Conservation (phyloP, 1,140 invertebrate species). For the Physella acuta region DNA sequence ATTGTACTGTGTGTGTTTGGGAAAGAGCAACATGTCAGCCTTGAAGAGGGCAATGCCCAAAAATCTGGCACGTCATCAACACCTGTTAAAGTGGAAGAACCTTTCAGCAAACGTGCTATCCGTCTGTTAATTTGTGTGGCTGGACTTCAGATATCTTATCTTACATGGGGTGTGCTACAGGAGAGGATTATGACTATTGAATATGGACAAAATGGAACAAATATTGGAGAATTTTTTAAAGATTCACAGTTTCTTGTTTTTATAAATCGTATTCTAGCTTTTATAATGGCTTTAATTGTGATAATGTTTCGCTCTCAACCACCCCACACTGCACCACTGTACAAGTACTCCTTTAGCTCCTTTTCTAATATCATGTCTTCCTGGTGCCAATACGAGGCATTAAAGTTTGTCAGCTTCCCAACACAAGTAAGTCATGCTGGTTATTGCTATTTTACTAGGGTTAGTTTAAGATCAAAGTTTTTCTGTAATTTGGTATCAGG, state of each 20-base stretch:
- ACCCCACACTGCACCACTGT: slow-evolving; percentile 79
- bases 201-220: slow-evolving; percentile 62
- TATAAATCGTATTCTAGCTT: slow-evolving; percentile 85
- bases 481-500: no score
- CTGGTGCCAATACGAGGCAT: slow-evolving; percentile 99
- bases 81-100: slow-evolving; percentile 25
- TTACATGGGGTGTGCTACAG: slow-evolving; percentile 92
- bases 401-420: slow-evolving; percentile 97
- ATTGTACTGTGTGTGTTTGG: slow-evolving; percentile 69
- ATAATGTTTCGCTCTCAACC: slow-evolving; percentile 67
- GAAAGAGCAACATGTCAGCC: slow-evolving; percentile 47
- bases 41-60: slow-evolving; percentile 39
- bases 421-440: slow-evolving; percentile 70
- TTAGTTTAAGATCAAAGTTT: no score
- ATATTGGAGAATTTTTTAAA: slow-evolving; percentile 68
- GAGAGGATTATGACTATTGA: slow-evolving; percentile 72
- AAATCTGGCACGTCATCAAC: slow-evolving; percentile 16
- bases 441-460: no score
- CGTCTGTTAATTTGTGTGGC: slow-evolving; percentile 77
- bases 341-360: slow-evolving; percentile 95
- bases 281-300: slow-evolving; percentile 71
- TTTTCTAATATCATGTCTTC: slow-evolving; percentile 98
- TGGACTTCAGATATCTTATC: slow-evolving; percentile 85
- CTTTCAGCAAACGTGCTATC: slow-evolving; percentile 25
- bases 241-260: slow-evolving; percentile 96